Percentiles rank a stretch among this genome's conserved stretches.
Evolutionary conservation across 2,113 vertebrate species (phyloP).

Genomic region (Miniopterus natalensis): DNA sequence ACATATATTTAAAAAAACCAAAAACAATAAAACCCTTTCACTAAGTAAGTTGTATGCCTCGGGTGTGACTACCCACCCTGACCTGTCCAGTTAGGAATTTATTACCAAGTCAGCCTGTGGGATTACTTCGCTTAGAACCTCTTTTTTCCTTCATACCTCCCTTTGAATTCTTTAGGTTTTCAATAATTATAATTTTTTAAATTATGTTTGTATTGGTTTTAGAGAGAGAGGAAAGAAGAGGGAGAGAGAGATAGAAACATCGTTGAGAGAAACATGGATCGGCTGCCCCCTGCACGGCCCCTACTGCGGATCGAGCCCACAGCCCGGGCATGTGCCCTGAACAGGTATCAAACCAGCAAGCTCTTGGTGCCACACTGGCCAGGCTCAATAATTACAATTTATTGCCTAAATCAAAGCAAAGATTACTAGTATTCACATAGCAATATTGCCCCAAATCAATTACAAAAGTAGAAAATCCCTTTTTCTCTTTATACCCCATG

Average conservation of each 20-base stretch:
- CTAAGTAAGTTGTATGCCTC: neutral
- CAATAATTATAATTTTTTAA: neutral
- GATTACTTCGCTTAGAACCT: neutral
- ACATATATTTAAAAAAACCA: too few relatives aligned
- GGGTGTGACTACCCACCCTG: neutral
- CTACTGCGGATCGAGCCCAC: too few relatives aligned
- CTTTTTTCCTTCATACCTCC: neutral
- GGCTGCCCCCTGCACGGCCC: too few relatives aligned
- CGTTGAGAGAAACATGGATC: too few relatives aligned
- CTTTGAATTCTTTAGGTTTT: slow-evolving; percentile 24
- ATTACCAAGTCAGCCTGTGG: neutral
- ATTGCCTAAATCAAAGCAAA: slow-evolving; percentile 50
- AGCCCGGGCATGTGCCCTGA: too few relatives aligned
- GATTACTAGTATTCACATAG: neutral
- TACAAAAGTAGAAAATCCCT: neutral
- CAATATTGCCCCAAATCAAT: neutral
- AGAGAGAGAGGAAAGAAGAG: too few relatives aligned
- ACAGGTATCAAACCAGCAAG: too few relatives aligned
- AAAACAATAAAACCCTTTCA: too few relatives aligned
- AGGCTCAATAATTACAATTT: neutral
- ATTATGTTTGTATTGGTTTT: too few relatives aligned
- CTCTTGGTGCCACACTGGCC: too few relatives aligned
- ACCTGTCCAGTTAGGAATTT: neutral
- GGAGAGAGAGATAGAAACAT: too few relatives aligned
- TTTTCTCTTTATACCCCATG: neutral